A percentile compares a stretch with the other conserved stretches of the same genome.
Evolutionary conservation across 2,113 vertebrate species (phyloP).

Genomic region (Apteryx mantelli): DNA sequence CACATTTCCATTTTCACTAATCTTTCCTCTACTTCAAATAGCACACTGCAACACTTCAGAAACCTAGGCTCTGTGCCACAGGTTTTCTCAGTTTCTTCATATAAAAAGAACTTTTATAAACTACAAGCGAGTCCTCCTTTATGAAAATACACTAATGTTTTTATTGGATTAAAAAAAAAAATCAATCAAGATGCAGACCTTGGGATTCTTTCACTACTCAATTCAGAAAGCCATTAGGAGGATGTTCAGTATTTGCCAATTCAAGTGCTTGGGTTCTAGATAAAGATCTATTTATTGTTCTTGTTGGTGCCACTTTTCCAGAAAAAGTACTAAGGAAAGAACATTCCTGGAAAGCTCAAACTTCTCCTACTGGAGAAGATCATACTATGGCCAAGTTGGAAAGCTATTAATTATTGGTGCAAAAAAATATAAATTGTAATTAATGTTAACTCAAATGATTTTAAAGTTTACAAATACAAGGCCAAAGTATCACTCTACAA

Average conservation of each 20-base stretch:
- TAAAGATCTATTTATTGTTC: not conserved
- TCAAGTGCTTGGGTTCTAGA: not conserved
- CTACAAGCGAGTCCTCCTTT: not conserved
- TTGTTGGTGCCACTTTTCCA: not conserved
- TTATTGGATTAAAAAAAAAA: not conserved
- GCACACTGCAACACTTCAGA: not conserved
- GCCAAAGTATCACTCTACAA: not conserved
- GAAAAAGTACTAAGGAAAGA: not conserved
- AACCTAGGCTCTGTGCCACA: not conserved
- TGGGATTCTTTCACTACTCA: not conserved
- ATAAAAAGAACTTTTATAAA: constrained; percentile 22
- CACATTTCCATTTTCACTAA: constrained; percentile 4
- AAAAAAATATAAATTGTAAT: constrained; percentile 15
- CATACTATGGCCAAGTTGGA: not conserved
- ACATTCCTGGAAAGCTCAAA: not conserved
- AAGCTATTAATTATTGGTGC: not conserved
- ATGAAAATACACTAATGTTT: constrained; percentile 17
- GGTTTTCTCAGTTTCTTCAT: constrained; percentile 17
- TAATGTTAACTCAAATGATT: constrained; percentile 21
- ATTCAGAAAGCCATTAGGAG: not conserved
- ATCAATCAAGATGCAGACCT: not conserved
- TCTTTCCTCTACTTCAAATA: not conserved
- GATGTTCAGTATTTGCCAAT: not conserved
- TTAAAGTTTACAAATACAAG: constrained; percentile 21
- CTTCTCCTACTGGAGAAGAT: not conserved